These are phyloP conservation scores for Leucophenga montana DNA, from an alignment of 2,888 invertebrate genomes.

Conservation along the genomic window DNA sequence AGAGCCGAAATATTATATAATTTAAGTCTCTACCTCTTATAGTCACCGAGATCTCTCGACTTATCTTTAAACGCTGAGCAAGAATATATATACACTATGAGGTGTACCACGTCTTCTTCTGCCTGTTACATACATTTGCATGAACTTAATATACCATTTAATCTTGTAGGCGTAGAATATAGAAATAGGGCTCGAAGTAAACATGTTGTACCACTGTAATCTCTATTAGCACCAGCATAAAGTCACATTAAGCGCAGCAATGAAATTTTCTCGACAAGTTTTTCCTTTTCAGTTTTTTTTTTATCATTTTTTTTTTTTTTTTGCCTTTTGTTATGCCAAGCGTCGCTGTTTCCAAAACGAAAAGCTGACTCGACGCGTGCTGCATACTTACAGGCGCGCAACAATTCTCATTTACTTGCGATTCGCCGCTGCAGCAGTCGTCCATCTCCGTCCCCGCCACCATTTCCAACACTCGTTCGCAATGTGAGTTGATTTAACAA, in stretches of 20 bases:
- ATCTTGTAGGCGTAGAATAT: no score
- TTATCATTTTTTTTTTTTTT: neutral
- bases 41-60: no score
- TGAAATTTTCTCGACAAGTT: constrained; percentile 17
- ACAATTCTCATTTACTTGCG: constrained; percentile 4
- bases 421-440: neutral
- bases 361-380: neutral
- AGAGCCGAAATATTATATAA: no score
- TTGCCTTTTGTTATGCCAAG: neutral
- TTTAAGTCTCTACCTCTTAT: no score
- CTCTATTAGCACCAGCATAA: constrained; percentile 1
- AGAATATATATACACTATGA: no score
- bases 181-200: no score
- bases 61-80: no score
- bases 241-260: constrained; percentile 9
- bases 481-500: constrained; percentile 36
- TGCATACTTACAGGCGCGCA: constrained; percentile 17
- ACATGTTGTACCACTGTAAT: constrained; percentile 1
- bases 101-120: no score
- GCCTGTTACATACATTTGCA: no score
- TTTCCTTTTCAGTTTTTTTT: neutral
- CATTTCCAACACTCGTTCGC: neutral
- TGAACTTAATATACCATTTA: no score
- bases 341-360: neutral
- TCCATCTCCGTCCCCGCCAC: no score